Conservation (phyloP, 1,140 invertebrate genomes). For the Ceratitis capitata region DNA sequence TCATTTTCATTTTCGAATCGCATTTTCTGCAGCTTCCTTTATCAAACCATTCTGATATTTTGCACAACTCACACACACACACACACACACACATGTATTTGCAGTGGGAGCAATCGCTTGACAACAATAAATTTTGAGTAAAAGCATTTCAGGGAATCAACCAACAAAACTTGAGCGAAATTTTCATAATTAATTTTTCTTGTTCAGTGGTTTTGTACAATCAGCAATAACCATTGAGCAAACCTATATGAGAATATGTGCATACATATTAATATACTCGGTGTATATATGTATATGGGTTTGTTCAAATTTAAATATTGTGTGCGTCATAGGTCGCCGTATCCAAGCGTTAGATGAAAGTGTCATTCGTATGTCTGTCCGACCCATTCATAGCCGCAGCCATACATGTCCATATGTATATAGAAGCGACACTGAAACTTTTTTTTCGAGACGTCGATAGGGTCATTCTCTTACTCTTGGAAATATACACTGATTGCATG, state of each 20-base stretch:
- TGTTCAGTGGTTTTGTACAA: constrained; percentile 64
- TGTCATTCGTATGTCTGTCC: constrained; percentile 46
- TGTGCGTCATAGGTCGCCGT: constrained; percentile 50
- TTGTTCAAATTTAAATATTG: constrained; percentile 38
- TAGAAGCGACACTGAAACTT: too few relatives aligned
- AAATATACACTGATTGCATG: too few relatives aligned
- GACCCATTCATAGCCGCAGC: not conserved
- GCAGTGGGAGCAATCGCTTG: too few relatives aligned
- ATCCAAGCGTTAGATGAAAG: constrained; percentile 52
- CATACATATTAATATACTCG: constrained; percentile 45
- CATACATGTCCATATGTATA: not conserved
- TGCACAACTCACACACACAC: not conserved
- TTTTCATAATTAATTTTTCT: constrained; percentile 65
- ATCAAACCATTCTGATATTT: not conserved
- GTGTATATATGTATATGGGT: constrained; percentile 45
- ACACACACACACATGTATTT: too few relatives aligned
- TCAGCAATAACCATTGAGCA: constrained; percentile 52
- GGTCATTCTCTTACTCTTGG: too few relatives aligned
- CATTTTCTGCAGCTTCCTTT: not conserved
- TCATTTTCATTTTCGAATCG: constrained; percentile 16
- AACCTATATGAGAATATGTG: constrained; percentile 56
- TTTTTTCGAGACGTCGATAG: too few relatives aligned
- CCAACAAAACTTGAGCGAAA: constrained; percentile 41
- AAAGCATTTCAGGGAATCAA: not conserved
- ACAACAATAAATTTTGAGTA: not conserved